phyloP scores from a whole-genome alignment of 2,113 vertebrate genomes.

The Sardina pilchardus region DNA sequence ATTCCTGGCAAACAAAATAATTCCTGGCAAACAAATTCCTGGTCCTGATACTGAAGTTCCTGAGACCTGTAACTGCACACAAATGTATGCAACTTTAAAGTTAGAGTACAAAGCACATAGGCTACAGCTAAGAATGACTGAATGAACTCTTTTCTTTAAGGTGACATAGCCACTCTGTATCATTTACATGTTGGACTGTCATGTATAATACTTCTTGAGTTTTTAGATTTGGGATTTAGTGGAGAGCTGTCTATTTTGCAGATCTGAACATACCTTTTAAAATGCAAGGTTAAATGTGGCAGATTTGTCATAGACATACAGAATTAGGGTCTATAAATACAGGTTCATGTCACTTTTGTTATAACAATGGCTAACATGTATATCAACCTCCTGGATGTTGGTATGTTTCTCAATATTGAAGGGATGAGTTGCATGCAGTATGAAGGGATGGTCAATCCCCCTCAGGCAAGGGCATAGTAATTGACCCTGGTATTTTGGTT shows the following conservation, averaged over 20 bases:
- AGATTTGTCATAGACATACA: not conserved
- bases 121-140: not conserved
- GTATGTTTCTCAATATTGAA: not conserved
- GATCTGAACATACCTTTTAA: not conserved
- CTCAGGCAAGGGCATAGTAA: not conserved
- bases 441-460: not conserved
- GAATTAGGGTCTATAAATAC: not conserved
- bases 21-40: not conserved
- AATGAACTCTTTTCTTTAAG: not conserved
- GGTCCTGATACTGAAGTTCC: not conserved
- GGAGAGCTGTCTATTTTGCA: not conserved
- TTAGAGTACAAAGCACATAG: constrained; percentile 4
- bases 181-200: not conserved
- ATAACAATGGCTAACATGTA: not conserved
- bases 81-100: not conserved
- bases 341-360: not conserved
- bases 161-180: not conserved
- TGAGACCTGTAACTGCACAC: not conserved
- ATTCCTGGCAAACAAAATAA: not conserved
- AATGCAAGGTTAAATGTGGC: not conserved
- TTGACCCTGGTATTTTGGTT: not conserved
- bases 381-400: not conserved
- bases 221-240: constrained; percentile 15
- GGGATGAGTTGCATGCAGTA: not conserved
- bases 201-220: not conserved